These are phyloP conservation scores for Liolophura sinensis DNA, from an alignment of 1,140 invertebrate genomes.

Conservation along the genomic window DNA sequence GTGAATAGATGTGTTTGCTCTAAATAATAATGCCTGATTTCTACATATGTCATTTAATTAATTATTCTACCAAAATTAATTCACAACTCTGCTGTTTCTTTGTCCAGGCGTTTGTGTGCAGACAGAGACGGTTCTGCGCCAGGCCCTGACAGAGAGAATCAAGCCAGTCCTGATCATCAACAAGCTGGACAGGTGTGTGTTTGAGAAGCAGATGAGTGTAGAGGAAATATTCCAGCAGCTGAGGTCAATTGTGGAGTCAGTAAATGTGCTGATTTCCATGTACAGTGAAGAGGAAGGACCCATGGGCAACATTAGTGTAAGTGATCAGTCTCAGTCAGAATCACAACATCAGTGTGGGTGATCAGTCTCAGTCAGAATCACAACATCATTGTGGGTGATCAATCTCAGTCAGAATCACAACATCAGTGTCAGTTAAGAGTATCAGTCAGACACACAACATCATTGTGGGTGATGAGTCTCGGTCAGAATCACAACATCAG, in stretches of 20 bases:
- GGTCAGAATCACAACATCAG: no score
- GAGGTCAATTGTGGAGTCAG: constrained; percentile 98
- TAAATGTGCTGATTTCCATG: constrained; percentile 99
- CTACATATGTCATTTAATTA: no score
- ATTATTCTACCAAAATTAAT: no score
- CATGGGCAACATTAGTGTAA: constrained; percentile 80
- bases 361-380: no score
- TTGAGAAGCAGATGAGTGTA: constrained; percentile 87
- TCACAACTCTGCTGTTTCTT: background rate
- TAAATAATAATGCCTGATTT: no score
- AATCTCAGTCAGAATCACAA: constrained; percentile 65
- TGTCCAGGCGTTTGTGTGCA: constrained; percentile 93
- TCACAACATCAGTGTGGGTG: constrained; percentile 64
- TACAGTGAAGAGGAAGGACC: constrained; percentile 90
- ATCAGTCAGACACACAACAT: no score
- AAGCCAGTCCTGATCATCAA: constrained; percentile 99
- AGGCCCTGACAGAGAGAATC: constrained; percentile 97
- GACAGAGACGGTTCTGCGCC: constrained; percentile 97
- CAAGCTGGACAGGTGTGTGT: constrained; percentile 97
- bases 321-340: constrained; percentile 3
- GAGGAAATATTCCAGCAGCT: constrained; percentile 99
- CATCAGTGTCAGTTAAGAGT: no score
- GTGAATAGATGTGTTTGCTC: no score
- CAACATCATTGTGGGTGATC: constrained; percentile 63
- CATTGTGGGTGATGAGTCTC: constrained; percentile 21